Evolutionary conservation across 2,797 vertebrate genomes (phyloP).

Genomic region (Morus bassanus): DNA sequence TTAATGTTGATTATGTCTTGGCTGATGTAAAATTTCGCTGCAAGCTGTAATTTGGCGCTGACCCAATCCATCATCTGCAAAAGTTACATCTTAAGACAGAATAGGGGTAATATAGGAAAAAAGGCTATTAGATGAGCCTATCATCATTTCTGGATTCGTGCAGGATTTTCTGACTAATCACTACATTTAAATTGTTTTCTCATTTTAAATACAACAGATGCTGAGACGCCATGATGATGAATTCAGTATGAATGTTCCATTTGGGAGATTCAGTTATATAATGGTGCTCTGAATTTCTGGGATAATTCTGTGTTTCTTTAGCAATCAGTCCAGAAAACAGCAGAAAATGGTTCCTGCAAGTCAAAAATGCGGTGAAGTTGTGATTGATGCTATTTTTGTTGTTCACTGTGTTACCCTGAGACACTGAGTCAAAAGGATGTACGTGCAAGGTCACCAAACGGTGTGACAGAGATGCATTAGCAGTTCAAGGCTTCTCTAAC

Average conservation of each 20-base stretch:
- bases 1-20: constrained; percentile 14
- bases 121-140: neutral
- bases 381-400: neutral
- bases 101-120: neutral
- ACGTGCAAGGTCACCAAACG: neutral
- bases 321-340: neutral
- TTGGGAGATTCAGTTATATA: constrained; percentile 5
- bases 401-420: neutral
- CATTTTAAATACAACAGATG: constrained; percentile 52
- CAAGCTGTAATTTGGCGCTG: constrained; percentile 3
- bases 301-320: neutral
- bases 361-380: neutral
- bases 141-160: neutral
- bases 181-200: constrained; percentile 22
- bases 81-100: neutral
- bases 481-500: neutral
- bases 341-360: neutral
- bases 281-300: neutral
- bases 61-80: neutral
- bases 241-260: neutral
- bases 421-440: neutral
- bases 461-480: neutral
- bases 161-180: constrained; percentile 33
- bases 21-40: neutral
- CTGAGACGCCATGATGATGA: neutral